Base-by-base conservation (phyloP, 1,140 invertebrate species). In the Danaus plexippus region DNA sequence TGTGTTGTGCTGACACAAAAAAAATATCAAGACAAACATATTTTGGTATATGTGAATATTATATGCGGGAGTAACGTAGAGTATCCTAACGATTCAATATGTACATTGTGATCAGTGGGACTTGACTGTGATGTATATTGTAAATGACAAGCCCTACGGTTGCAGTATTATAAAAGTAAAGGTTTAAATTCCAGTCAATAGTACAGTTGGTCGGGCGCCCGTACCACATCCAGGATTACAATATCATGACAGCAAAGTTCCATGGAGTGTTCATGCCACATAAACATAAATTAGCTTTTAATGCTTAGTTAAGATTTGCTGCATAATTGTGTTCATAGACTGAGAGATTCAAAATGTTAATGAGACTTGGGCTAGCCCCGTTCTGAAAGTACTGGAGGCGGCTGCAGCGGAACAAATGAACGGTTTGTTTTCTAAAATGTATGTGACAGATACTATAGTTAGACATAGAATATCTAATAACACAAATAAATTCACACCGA, bases 271-370 rank as follows among this genome's bases (percentile, higher is more conserved):
- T 83, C 73, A 85, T 87, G 81, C 83, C 81, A 86, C 83, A 75
- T 82, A 79, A 72, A 83, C 66, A 80, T 76, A 79, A 77, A 75
- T 77, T 86, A 86, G 83, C 78, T 86, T 86, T 62, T 86, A 86
- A 86, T 74, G 83, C 83, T 86, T 86, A 83, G 80, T 66, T 86
- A 85, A 86, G 81, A 75, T 83, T 82, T 71, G 83, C 83, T 80
- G 83, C 76, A 83, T 83, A 79, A 84, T 86, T 86, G 83, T 85
- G 83, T 85, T 85, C 80, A 86, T 80, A 81, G 81, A 85, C 80
- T 85, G 83, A 84, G 69, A 67, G 40, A 68, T 66, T 57, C 48
- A 53, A 41, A 13, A 18, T 48, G 56, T 54, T 56, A 56, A 51
- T 52, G 53, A 44, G 15, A 15, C 15, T 15, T 15, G 15, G 15